These are phyloP conservation scores for Chymomyza caudatula DNA, from an alignment of 2,888 invertebrate species.

Conservation along the genomic window DNA sequence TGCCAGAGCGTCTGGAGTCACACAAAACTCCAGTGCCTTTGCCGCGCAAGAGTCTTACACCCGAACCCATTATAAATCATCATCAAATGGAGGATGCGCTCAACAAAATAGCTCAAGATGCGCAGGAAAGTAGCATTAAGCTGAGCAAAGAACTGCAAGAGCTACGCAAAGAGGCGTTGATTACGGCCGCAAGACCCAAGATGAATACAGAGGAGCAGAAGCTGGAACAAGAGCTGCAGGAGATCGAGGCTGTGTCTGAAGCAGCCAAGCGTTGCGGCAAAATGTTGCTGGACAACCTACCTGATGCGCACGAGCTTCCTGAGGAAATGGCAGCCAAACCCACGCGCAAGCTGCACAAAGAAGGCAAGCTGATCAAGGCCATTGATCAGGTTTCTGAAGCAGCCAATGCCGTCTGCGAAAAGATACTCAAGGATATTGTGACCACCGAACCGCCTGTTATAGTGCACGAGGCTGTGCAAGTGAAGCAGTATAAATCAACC, in stretches of 20 bases:
- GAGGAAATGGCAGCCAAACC: constrained; percentile 22
- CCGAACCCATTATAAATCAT: constrained; percentile 76
- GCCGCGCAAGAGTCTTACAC: constrained; percentile 79
- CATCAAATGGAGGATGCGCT: constrained; percentile 84
- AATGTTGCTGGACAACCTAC: constrained; percentile 77
- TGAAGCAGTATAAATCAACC: constrained; percentile 48
- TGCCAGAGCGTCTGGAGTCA: constrained; percentile 72
- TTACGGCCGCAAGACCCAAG: constrained; percentile 68
- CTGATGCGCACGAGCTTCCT: constrained; percentile 48
- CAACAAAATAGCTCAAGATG: constrained; percentile 86
- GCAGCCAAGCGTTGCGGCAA: constrained; percentile 79
- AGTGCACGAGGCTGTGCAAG: constrained; percentile 68
- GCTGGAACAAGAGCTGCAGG: constrained; percentile 73
- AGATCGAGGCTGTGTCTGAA: constrained; percentile 79
- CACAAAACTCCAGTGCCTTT: constrained; percentile 81
- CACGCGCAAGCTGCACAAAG: constrained; percentile 68
- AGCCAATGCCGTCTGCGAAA: constrained; percentile 76
- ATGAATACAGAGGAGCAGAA: constrained; percentile 61
- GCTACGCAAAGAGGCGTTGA: constrained; percentile 77
- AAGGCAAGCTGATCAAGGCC: constrained; percentile 74
- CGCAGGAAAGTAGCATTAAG: constrained; percentile 86
- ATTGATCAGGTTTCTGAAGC: constrained; percentile 77
- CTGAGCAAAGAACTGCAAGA: constrained; percentile 84
- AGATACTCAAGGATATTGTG: constrained; percentile 75
- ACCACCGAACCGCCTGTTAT: constrained; percentile 74